A percentile compares a stretch with the other conserved stretches of the same genome.
phyloP scores from a whole-genome alignment of 1,140 invertebrate species.

The Brachionus angularis region DNA sequence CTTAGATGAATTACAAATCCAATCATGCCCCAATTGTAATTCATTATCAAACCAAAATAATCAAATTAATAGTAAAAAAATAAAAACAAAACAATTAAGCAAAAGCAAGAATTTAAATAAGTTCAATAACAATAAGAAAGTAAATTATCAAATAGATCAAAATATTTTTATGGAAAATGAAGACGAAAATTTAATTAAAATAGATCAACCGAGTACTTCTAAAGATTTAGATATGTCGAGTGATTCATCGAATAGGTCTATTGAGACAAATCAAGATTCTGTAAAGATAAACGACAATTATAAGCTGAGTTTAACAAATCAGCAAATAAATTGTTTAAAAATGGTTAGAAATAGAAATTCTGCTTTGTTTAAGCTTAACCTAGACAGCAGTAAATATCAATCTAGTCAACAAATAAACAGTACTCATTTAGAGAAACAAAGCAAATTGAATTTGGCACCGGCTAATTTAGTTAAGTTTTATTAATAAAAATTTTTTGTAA shows the following conservation, averaged over 20 bases:
- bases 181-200: too few species aligned
- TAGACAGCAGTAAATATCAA: not conserved
- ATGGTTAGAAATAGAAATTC: not conserved
- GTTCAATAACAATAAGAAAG: too few species aligned
- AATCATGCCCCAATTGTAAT: not conserved
- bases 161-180: too few species aligned
- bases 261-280: not conserved
- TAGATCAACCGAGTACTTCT: too few species aligned
- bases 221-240: too few species aligned
- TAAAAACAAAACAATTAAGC: too few species aligned
- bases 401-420: too few species aligned
- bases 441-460: not conserved
- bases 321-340: slow-evolving; percentile 7
- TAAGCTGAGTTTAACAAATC: not conserved
- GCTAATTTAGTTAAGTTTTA: slow-evolving; percentile 17
- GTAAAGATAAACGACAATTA: not conserved
- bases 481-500: slow-evolving; percentile 14
- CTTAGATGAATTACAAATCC: not conserved
- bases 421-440: not conserved
- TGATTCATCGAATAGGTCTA: not conserved
- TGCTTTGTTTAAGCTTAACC: not conserved
- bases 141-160: too few species aligned
- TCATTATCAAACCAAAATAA: not conserved
- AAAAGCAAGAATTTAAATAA: too few species aligned
- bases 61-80: not conserved